Evolutionary conservation across 2,797 vertebrate species (phyloP).

Genomic region (Ceyx erithaca): DNA sequence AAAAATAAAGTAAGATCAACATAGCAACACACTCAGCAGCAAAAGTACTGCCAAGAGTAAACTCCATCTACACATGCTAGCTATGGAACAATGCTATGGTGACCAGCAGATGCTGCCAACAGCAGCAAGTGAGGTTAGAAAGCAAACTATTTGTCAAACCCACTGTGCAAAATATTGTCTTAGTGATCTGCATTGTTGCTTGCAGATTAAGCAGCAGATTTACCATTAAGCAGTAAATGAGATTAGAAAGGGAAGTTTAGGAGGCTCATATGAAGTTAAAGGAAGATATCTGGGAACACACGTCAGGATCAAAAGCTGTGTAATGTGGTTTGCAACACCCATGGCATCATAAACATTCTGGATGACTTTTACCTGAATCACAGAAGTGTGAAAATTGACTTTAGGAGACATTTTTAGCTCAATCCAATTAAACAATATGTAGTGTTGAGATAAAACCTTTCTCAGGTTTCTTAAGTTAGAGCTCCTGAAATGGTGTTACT

Average conservation of each 20-base stretch:
- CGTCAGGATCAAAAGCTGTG: not conserved
- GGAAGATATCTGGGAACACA: not conserved
- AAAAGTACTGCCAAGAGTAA: slow-evolving; percentile 47
- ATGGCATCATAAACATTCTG: not conserved
- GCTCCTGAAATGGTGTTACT: not conserved
- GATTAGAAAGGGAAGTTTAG: slow-evolving; percentile 6
- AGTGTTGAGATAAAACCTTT: not conserved
- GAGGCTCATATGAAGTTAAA: not conserved
- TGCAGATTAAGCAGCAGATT: slow-evolving; percentile 9
- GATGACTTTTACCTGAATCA: not conserved
- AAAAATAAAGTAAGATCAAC: slow-evolving; percentile 71
- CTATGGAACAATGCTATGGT: slow-evolving; percentile 21
- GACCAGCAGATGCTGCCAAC: not conserved
- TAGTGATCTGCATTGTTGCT: not conserved
- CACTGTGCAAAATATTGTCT: not conserved
- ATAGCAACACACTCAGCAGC: slow-evolving; percentile 23
- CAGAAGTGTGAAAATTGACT: not conserved
- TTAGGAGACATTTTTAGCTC: not conserved
- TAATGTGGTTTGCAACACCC: not conserved
- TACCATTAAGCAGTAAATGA: not conserved
- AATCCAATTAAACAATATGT: not conserved
- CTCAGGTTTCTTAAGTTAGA: not conserved
- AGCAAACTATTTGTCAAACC: not conserved
- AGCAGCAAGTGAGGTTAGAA: not conserved
- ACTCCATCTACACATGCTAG: slow-evolving; percentile 29